Evolutionary conservation across 2,888 invertebrate species (phyloP), one percentile per base, ranked within the genome.

Genomic region (Nomada lathburiana): DNA sequence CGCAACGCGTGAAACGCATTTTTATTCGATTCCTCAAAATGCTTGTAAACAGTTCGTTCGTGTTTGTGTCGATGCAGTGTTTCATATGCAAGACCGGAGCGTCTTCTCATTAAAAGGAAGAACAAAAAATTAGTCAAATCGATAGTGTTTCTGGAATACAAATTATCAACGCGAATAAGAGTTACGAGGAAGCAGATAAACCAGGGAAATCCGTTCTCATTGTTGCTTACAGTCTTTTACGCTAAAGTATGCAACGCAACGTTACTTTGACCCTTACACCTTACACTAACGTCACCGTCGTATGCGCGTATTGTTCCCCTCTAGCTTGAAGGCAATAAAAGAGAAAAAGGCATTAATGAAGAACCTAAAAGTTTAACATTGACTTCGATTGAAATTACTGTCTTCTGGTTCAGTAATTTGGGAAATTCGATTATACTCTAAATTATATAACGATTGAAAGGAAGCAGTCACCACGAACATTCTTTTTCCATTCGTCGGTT

Each of bases 401-500:
- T 53, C 13, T 53, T 67, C 23, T 20, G 10, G 71, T 36, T 36
- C 52, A 47, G 47, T 78, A 78, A 55, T 59, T 59, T 53, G 13
- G 18, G 13, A 26, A 50, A 42, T 52, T 50, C 63, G 69, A 71
- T 82, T 69, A 69, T 69, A 60, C n/a, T 63, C 52, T 65, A 82
- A 72, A 82, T 59, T 50, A 60, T 63, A 62, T 63, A 77, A 85
- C 76, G 74, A 76, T 78, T 73, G 72, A 82, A 82, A 86, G 76
- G 76, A 67, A 71, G 29, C 63, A 76, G 59, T 68, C 76, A 82
- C 71, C 71, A 68, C 65, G 72, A 87, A 84, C 76, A 84, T 86
- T 78, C 85, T 82, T 79, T 84, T 78, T 63, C 74, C 85, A 79
- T 84, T 82, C 78, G 79, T 29, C 64, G 74, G 57, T 60, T 84